Conservation (phyloP, 2,888 invertebrate genomes). For the Heliconius aoede region DNA sequence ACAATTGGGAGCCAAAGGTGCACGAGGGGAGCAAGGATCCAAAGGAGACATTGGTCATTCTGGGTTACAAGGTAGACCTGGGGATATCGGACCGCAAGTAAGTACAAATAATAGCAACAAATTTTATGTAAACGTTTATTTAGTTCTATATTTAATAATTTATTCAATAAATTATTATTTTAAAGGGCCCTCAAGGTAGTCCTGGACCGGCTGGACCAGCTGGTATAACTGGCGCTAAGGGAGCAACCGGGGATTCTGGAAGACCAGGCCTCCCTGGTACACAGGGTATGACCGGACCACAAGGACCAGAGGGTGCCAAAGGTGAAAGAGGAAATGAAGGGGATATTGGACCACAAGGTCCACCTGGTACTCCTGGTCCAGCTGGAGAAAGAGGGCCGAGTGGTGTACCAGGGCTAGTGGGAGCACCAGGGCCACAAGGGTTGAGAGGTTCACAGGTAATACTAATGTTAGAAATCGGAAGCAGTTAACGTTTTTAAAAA, state of each 20-base stretch:
- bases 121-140: not conserved
- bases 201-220: slow-evolving; percentile 87
- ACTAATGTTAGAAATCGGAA: too few relatives aligned
- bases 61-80: slow-evolving; percentile 91
- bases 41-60: slow-evolving; percentile 89
- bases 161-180: not conserved
- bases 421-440: slow-evolving; percentile 86
- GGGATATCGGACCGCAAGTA: slow-evolving; percentile 89
- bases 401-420: slow-evolving; percentile 86
- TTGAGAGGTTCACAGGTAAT: slow-evolving; percentile 85
- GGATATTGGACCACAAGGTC: slow-evolving; percentile 87
- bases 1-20: slow-evolving; percentile 88
- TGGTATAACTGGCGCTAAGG: slow-evolving; percentile 88
- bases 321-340: slow-evolving; percentile 90
- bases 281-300: slow-evolving; percentile 87
- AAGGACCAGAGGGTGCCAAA: slow-evolving; percentile 89
- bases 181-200: slow-evolving; percentile 88
- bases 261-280: slow-evolving; percentile 87
- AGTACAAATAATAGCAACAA: not conserved
- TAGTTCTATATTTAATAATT: not conserved
- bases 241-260: slow-evolving; percentile 87
- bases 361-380: slow-evolving; percentile 87
- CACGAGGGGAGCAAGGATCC: slow-evolving; percentile 89
- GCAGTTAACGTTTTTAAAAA: too few relatives aligned
- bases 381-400: slow-evolving; percentile 86